Percentiles rank a stretch among this genome's conserved stretches.
phyloP scores from a whole-genome alignment of 2,113 vertebrate genomes.

The Nymphicus hollandicus region DNA sequence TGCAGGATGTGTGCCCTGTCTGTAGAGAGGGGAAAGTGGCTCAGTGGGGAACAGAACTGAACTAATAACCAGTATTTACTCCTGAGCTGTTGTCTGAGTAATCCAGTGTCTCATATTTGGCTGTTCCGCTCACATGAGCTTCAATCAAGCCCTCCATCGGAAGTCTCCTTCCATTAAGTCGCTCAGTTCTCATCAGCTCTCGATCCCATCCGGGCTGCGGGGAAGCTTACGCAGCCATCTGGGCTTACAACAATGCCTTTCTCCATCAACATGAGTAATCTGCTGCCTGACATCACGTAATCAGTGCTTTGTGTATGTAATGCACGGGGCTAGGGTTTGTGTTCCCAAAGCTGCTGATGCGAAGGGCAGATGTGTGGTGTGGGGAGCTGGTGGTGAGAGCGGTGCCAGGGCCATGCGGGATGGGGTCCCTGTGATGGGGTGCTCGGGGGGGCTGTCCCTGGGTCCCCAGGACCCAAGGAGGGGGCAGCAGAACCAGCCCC shows the following conservation, averaged over 20 bases:
- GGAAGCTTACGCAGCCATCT: neutral
- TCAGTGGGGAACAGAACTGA: neutral
- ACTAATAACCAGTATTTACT: neutral
- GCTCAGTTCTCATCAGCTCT: neutral
- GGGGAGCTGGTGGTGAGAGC: rapidly evolving
- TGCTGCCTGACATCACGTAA: neutral
- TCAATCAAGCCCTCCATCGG: neutral
- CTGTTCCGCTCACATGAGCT: neutral
- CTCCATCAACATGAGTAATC: constrained; percentile 31
- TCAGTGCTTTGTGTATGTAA: neutral
- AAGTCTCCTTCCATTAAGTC: neutral
- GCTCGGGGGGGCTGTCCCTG: rapidly evolving
- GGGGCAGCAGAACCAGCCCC: neutral
- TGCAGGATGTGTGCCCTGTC: rapidly evolving
- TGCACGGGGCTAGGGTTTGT: neutral
- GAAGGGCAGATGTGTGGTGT: rapidly evolving
- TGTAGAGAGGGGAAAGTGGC: rapidly evolving
- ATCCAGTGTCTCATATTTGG: neutral
- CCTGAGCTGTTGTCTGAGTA: neutral
- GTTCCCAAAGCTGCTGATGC: neutral
- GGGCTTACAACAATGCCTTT: constrained; percentile 18
- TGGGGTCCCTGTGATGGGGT: rapidly evolving
- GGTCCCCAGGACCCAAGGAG: neutral
- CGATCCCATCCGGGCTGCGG: neutral
- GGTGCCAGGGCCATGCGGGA: rapidly evolving